Percentiles rank a stretch among this genome's conserved stretches.
phyloP scores from a whole-genome alignment of 2,797 vertebrate species.

The Etheostoma nigrum region DNA sequence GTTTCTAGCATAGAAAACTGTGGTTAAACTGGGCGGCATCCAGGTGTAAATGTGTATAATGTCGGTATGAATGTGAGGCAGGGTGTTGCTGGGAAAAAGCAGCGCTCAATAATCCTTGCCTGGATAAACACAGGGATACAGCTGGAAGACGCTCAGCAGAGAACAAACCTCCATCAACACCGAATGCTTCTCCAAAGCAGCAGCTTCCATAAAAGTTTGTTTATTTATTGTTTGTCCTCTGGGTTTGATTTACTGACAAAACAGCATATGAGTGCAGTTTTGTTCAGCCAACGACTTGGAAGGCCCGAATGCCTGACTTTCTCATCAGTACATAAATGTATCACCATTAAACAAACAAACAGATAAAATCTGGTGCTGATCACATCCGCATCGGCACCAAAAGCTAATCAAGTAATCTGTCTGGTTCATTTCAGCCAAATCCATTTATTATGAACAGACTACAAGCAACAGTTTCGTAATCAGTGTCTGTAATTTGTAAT shows the following conservation, averaged over 20 bases:
- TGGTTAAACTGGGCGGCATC: conserved; percentile 10
- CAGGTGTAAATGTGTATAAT: conserved; percentile 35
- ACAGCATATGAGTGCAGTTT: conserved; percentile 16
- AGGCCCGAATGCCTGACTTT: conserved; percentile 2
- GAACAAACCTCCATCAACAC: conserved; percentile 13
- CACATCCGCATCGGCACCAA: conserved; percentile 34
- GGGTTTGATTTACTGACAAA: conserved; percentile 36
- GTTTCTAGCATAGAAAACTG: neutral
- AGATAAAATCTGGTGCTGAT: conserved; percentile 16
- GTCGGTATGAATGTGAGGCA: conserved; percentile 4
- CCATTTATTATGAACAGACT: neutral
- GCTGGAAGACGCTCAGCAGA: conserved; percentile 23
- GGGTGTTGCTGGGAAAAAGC: conserved; percentile 29
- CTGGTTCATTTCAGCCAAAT: conserved; percentile 12
- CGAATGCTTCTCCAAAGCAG: conserved; percentile 13
- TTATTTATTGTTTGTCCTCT: conserved; percentile 41
- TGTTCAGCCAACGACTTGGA: conserved; percentile 16
- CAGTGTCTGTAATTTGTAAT: too few relatives aligned
- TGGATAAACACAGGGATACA: conserved; percentile 28
- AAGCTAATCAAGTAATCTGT: conserved; percentile 33
- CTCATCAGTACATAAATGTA: conserved; percentile 33
- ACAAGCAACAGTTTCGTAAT: neutral
- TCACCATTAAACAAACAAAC: conserved; percentile 13
- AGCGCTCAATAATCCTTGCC: neutral
- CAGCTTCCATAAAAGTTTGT: conserved; percentile 34